Conservation (phyloP, 2,797 vertebrate species). For the Serranus cabrilla region DNA sequence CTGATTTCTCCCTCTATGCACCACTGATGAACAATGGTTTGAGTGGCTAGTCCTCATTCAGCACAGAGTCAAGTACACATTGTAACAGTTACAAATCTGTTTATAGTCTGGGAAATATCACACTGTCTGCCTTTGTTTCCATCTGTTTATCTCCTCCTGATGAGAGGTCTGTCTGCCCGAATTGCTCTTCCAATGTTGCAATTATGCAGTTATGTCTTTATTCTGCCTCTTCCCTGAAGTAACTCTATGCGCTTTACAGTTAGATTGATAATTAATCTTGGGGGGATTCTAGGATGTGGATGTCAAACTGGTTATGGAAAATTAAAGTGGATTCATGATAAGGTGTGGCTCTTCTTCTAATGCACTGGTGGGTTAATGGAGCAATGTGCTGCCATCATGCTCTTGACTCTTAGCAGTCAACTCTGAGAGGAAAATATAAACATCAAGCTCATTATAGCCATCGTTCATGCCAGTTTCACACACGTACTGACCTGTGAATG, state of each 20-base stretch:
- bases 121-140: background rate
- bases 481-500: conserved; percentile 92
- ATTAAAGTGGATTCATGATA: conserved; percentile 4
- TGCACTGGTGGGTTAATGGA: background rate
- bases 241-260: background rate
- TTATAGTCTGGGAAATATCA: conserved; percentile 1
- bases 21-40: background rate
- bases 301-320: background rate
- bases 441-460: background rate
- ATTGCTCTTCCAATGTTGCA: background rate
- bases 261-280: background rate
- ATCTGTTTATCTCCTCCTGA: background rate
- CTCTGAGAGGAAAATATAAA: conserved; percentile 12
- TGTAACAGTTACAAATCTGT: conserved; percentile 14
- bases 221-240: background rate
- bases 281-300: background rate
- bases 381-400: background rate
- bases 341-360: background rate
- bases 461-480: conserved; percentile 7
- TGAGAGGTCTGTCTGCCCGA: background rate
- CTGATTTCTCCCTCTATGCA: no score
- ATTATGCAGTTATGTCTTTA: background rate
- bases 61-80: background rate
- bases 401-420: background rate
- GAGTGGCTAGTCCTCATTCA: background rate